Evolutionary conservation across 2,888 invertebrate genomes (phyloP).

Genomic region (Atethmia centrago): DNA sequence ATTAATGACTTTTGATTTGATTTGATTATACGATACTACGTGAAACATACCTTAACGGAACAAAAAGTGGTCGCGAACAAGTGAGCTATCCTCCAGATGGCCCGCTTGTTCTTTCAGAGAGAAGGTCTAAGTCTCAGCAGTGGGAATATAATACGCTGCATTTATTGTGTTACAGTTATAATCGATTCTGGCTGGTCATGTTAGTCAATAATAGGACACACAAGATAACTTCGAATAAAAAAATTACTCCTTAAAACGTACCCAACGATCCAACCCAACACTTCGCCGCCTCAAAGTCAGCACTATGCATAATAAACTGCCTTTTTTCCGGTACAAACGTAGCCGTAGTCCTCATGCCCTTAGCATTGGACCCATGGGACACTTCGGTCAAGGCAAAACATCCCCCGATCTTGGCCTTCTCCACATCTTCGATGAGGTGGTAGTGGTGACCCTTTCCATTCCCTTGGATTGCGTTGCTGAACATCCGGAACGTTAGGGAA

Average conservation of each 20-base stretch:
- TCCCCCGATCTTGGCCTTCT: constrained; percentile 82
- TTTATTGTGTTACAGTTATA: too few relatives aligned
- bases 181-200: not conserved
- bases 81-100: too few relatives aligned
- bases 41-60: not conserved
- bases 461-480: constrained; percentile 91
- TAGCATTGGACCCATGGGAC: constrained; percentile 97
- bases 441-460: constrained; percentile 92
- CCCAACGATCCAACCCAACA: constrained; percentile 96
- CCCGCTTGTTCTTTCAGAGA: not conserved
- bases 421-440: constrained; percentile 86
- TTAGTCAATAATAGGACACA: not conserved
- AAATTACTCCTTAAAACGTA: constrained; percentile 67
- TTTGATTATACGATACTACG: not conserved
- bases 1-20: too few relatives aligned
- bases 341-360: constrained; percentile 96
- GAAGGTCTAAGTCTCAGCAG: not conserved
- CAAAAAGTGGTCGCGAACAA: not conserved
- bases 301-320: constrained; percentile 95
- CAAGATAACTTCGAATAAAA: not conserved
- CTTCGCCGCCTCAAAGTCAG: constrained; percentile 97
- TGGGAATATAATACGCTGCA: too few relatives aligned
- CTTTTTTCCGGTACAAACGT: constrained; percentile 93
- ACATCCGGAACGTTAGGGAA: constrained; percentile 92
- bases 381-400: constrained; percentile 97